Conservation (phyloP, 2,113 vertebrate species). For the Ophthalmolycus amberensis region DNA sequence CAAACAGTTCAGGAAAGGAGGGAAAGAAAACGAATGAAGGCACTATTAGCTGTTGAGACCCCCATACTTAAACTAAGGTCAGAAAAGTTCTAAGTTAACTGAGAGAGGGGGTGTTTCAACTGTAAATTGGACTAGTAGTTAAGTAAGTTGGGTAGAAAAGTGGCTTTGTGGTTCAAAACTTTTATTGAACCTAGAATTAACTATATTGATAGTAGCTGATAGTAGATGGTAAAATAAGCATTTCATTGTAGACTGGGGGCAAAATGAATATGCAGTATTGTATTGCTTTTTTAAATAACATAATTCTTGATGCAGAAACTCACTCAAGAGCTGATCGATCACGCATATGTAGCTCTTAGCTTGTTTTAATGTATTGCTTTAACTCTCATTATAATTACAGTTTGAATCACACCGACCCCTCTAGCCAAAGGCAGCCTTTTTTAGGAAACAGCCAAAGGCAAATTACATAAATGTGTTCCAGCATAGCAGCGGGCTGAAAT, state of each 20-base stretch:
- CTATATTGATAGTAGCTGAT: background rate
- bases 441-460: conserved; percentile 29
- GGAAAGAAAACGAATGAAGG: background rate
- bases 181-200: background rate
- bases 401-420: conserved; percentile 4
- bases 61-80: conserved; percentile 6
- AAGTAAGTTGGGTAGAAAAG: conserved; percentile 4
- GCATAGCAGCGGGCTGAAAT: conserved; percentile 21
- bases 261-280: no score
- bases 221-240: background rate
- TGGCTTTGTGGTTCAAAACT: background rate
- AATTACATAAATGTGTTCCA: conserved; percentile 14
- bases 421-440: conserved; percentile 12
- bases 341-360: background rate
- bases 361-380: conserved; percentile 15
- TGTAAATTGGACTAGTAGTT: background rate
- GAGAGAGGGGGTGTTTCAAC: background rate
- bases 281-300: background rate
- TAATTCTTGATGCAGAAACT: background rate
- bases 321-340: background rate
- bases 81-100: background rate
- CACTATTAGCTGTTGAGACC: background rate
- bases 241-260: background rate
- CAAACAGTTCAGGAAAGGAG: conserved; percentile 12
- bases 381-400: conserved; percentile 2